Conservation (phyloP, 2,113 vertebrate genomes). For the Notothenia rossii region DNA sequence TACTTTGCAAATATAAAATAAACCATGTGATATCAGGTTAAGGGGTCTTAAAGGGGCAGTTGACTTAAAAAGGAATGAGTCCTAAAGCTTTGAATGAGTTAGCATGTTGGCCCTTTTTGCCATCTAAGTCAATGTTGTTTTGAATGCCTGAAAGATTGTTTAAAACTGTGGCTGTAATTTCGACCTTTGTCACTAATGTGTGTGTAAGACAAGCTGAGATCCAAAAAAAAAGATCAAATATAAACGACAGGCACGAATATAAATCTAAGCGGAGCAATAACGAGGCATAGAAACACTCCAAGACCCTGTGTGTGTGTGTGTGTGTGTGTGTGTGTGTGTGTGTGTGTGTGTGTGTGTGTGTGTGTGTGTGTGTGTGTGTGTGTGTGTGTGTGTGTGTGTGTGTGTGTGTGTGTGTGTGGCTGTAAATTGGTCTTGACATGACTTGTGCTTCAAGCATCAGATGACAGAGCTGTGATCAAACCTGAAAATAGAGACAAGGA, state of each 20-base stretch:
- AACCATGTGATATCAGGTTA: no score
- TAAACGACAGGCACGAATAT: not conserved
- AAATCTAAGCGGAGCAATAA: not conserved
- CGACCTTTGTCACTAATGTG: no score
- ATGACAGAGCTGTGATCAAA: conserved; percentile 25
- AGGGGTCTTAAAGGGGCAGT: no score
- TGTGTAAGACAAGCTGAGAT: not conserved
- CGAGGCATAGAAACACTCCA: not conserved
- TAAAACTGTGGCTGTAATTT: no score
- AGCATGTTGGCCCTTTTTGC: no score
- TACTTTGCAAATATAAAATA: no score
- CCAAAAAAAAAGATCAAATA: not conserved
- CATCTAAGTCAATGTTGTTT: no score
- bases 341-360: no score
- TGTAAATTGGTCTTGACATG: conserved; percentile 4
- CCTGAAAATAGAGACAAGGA: conserved; percentile 31
- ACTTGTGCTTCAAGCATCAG: conserved; percentile 16
- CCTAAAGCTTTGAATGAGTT: no score
- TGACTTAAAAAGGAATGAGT: no score
- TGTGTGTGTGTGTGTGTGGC: not conserved
- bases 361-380: not conserved
- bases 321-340: not conserved
- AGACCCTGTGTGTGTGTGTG: not conserved
- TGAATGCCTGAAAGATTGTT: no score
- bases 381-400: not conserved